Conservation (phyloP, 2,797 vertebrate genomes). For the Bradypus variegatus region DNA sequence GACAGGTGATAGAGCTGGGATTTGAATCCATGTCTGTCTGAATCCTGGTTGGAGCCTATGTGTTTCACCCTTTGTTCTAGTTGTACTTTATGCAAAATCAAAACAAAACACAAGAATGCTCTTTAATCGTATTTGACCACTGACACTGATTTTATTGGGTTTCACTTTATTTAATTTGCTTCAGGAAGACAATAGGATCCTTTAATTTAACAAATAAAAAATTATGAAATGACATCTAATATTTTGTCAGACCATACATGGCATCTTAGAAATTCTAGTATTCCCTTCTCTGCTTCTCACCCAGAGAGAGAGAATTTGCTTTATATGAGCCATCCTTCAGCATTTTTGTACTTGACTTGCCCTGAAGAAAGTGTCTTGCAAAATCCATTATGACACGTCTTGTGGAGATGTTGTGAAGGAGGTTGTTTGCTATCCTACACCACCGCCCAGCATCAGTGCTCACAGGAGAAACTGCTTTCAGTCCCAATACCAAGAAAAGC, state of each 20-base stretch:
- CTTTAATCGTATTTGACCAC: background rate
- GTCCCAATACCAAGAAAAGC: background rate
- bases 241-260: background rate
- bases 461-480: background rate
- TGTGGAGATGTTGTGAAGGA: background rate
- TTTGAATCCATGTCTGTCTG: background rate
- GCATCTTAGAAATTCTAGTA: background rate
- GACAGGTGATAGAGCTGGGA: background rate
- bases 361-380: background rate
- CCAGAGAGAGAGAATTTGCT: background rate
- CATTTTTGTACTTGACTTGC: background rate
- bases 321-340: background rate
- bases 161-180: background rate
- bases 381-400: background rate
- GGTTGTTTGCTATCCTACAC: background rate
- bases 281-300: background rate
- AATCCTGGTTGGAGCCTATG: background rate
- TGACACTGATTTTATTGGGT: background rate
- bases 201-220: conserved; percentile 9
- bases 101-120: background rate
- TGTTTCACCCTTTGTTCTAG: background rate
- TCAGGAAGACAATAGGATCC: background rate
- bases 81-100: background rate
- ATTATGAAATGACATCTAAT: background rate
- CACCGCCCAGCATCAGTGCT: background rate